Base-by-base conservation (phyloP, 1,140 invertebrate genomes). In the Philaenus spumarius region DNA sequence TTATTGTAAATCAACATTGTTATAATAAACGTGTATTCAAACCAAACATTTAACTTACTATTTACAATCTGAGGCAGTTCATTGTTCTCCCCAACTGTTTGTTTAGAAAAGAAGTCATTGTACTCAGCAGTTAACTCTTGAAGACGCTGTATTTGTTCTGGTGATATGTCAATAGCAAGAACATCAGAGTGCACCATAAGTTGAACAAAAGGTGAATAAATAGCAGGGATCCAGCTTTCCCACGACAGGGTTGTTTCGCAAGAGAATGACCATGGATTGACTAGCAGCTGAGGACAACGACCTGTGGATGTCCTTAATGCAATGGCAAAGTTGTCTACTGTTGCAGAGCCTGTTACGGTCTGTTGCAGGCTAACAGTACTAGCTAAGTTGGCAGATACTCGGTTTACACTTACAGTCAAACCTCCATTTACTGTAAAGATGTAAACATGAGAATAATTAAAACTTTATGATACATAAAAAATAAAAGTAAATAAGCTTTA, bases 211-310 rank as follows among this genome's bases (percentile, higher is more conserved):
- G 79, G 58, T 42, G 50, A 19, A 26, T 53, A 30, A 4, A 17
- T 9, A 1, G 51, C 20, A 6, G 68, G 68, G 42, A 78, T 75
- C 78, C 81, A 84, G 20, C 77, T 72, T 65, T 84, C 77, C 78
- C 81, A 81, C 47, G 78, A 67, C 15, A 82, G 62, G 39, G 72
- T 76, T 2, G 75, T 50, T 17, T 58, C 24, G 7, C 34, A 20
- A n/a, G 23, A 45, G 37, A 56, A 46, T 2, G 40, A 23, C 54
- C 54, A 56, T 1, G 54, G 54, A 17, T 46, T 45, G 2, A 56
- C 15, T 12, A 56, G 54, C 6, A 56, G 40, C n/a, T 42, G 12
- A 9, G 42, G 26, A 9, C 26, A 30, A 30, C 26, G 26, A 30
- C 26, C 26, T 30, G 26, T 30, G 3, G 9, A 4, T 30, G 26